phyloP scores from a whole-genome alignment of 2,888 invertebrate species.

The Drosophila lacicola region DNA sequence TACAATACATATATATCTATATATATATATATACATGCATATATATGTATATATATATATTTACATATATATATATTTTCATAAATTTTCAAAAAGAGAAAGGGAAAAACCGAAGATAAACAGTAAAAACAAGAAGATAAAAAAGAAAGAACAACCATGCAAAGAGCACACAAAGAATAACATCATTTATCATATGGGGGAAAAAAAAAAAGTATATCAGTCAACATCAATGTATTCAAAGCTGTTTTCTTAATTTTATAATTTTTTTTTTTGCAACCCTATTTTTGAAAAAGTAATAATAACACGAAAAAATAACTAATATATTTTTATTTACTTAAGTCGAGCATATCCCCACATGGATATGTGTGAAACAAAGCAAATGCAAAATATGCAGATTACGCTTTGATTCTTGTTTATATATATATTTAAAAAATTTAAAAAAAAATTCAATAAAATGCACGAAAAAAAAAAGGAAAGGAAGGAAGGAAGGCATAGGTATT shows the following conservation, averaged over 20 bases:
- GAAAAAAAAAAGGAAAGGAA: slow-evolving; percentile 19
- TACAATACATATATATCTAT: slow-evolving; percentile 43
- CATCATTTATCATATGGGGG: slow-evolving; percentile 21
- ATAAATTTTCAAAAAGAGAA: slow-evolving; percentile 69
- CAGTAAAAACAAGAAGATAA: slow-evolving; percentile 22
- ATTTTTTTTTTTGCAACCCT: slow-evolving; percentile 31
- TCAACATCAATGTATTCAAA: slow-evolving; percentile 42
- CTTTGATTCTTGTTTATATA: slow-evolving; percentile 58
- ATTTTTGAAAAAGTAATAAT: slow-evolving; percentile 37
- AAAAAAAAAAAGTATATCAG: slow-evolving; percentile 29
- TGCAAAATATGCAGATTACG: slow-evolving; percentile 40
- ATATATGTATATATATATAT: slow-evolving; percentile 29
- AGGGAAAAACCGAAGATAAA: slow-evolving; percentile 18
- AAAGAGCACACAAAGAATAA: slow-evolving; percentile 13
- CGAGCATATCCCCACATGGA: slow-evolving; percentile 21
- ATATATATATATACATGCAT: slow-evolving; percentile 16
- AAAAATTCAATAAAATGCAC: slow-evolving; percentile 14
- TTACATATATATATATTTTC: slow-evolving; percentile 55
- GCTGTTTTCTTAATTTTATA: slow-evolving; percentile 41
- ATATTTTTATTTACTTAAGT: slow-evolving; percentile 52
- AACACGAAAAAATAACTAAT: slow-evolving; percentile 22
- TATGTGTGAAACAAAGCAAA: slow-evolving; percentile 45
- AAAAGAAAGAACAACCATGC: slow-evolving; percentile 5
- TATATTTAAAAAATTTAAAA: slow-evolving; percentile 32
- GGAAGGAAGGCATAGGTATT: slow-evolving; percentile 54